These are phyloP conservation scores for Tachuris rubrigastra DNA, from an alignment of 2,113 vertebrate genomes.

Conservation along the genomic window DNA sequence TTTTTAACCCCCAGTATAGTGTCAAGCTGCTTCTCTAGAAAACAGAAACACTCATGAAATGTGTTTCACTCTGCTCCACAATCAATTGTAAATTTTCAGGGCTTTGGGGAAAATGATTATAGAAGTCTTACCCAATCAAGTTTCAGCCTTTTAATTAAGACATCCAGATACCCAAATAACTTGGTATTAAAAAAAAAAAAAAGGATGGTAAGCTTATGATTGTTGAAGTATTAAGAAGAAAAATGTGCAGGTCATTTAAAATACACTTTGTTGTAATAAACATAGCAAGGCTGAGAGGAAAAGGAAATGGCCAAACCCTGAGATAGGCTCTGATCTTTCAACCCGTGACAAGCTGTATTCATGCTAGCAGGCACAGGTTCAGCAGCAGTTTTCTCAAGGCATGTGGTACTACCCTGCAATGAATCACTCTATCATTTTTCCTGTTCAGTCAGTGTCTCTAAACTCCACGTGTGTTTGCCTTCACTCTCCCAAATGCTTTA, in stretches of 20 bases:
- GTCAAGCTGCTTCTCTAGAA: neutral
- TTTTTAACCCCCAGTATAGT: neutral
- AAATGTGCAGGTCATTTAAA: neutral
- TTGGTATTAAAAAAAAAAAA: neutral
- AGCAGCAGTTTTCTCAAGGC: neutral
- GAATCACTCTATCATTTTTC: neutral
- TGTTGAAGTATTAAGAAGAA: neutral
- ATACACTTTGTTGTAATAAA: neutral
- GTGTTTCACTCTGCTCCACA: neutral
- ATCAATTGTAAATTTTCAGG: neutral
- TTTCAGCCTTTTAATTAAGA: neutral
- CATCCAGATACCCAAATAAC: neutral
- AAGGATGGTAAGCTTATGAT: neutral
- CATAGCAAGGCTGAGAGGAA: neutral
- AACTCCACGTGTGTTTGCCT: neutral
- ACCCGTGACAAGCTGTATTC: neutral
- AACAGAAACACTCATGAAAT: neutral
- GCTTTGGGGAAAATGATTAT: neutral
- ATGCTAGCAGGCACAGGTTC: neutral
- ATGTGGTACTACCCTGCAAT: neutral
- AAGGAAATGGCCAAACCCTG: neutral
- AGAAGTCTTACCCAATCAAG: neutral
- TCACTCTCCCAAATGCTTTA: neutral
- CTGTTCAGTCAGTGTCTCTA: neutral
- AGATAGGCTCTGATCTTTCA: neutral